Evolutionary conservation across 2,797 vertebrate species (phyloP).

Genomic region (Thaleichthys pacificus): DNA sequence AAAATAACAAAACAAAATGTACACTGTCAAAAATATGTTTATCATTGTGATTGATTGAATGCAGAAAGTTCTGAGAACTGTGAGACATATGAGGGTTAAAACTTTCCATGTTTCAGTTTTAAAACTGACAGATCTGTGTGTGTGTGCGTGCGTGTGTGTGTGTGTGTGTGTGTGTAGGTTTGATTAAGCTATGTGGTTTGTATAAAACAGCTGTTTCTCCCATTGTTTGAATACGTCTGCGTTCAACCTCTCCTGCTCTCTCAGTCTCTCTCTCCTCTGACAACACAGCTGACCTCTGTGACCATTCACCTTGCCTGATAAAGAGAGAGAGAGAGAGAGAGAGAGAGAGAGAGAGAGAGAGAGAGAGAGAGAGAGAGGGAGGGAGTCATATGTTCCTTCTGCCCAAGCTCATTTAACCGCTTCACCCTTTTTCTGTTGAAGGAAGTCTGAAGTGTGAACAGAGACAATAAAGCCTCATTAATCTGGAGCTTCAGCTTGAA

Average conservation of each 20-base stretch:
- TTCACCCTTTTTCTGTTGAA: slow-evolving; percentile 55
- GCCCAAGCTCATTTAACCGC: slow-evolving; percentile 55
- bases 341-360: slow-evolving; percentile 12
- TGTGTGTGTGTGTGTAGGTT: slow-evolving; percentile 7
- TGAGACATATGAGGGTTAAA: slow-evolving; percentile 32
- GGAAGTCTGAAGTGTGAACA: slow-evolving; percentile 41
- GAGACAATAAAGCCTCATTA: slow-evolving; percentile 55
- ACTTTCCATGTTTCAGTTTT: slow-evolving; percentile 11
- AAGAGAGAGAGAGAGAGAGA: slow-evolving; percentile 16
- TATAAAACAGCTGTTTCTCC: slow-evolving; percentile 43
- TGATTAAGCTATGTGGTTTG: neutral
- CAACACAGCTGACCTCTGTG: slow-evolving; percentile 48
- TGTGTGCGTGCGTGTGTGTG: neutral
- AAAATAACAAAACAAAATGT: slow-evolving; percentile 49
- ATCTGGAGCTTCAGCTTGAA: slow-evolving; percentile 48
- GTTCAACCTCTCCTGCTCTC: slow-evolving; percentile 36
- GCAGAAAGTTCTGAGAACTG: slow-evolving; percentile 14
- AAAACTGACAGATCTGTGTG: neutral
- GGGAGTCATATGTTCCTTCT: slow-evolving; percentile 29
- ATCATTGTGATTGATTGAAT: slow-evolving; percentile 50
- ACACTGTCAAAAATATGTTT: slow-evolving; percentile 37
- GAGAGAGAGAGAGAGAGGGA: slow-evolving; percentile 1
- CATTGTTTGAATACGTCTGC: slow-evolving; percentile 48
- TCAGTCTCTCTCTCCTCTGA: slow-evolving; percentile 24
- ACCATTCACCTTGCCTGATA: slow-evolving; percentile 49